Evolutionary conservation across 1,140 invertebrate genomes (phyloP), one percentile per base, ranked within the genome.

Genomic region (Wasmannia auropunctata): DNA sequence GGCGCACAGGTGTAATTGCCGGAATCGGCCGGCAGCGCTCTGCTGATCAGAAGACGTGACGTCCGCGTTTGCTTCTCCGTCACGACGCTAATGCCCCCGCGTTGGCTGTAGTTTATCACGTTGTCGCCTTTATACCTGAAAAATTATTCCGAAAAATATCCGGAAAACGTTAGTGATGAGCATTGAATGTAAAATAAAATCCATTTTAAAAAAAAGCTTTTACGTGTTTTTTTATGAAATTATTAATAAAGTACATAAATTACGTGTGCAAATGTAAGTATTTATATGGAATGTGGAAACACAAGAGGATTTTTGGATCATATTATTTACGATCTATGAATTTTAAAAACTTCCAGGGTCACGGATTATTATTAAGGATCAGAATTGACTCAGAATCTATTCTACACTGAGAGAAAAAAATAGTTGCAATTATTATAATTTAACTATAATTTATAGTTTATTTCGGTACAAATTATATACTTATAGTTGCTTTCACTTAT

Each of bases 1-100:
- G 97, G 97, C 14, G 97, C 96, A 93, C 98, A 98, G 8, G 98
- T 98, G 94, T 98, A 98, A 95, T 98, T 98, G 25, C 98, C 98
- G 8, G 97, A 98, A 95, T 98, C 98, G 86, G 96, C 95, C 25
- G 97, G 96, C 67, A 97, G 95, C 40, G 97, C 97, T 87, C 97
- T 96, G 25, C 97, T 97, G 92, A 98, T 98, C 77, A 98, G 96
- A 90, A 98, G 96, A 87, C 97, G 96, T 86, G 97, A 98, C 80
- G 97, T 98, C 79, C 98, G 96, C 40, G 97, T 98, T 87, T 97
- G 96, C 92, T 98, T 98, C 92, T 98, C 98, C 0, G 98, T 98
- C 31, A 98, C 97, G 31, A 98, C 98, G 91, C 96, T 98, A 90
- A 98, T 98, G 58, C 98, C 97, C 51, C 98, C 97, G 19, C 98